Evolutionary conservation across 2,113 vertebrate species (phyloP).

Genomic region (Tupaia chinensis): DNA sequence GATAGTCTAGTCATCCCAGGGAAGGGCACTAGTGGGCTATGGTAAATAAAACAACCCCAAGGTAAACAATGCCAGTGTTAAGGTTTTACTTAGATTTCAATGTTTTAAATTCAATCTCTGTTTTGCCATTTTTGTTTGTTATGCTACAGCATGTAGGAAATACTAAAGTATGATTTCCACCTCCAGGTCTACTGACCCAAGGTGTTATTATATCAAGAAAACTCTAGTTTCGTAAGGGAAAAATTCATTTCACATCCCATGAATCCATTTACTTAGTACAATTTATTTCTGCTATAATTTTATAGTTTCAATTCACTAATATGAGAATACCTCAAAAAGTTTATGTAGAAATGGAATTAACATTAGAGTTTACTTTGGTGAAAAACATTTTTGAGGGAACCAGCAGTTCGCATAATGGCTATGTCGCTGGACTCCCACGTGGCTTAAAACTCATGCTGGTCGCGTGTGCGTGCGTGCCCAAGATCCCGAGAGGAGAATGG

Average conservation of each 20-base stretch:
- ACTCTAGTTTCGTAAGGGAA: not conserved
- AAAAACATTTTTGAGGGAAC: too few species aligned
- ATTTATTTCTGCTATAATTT: not conserved
- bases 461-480: too few species aligned
- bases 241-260: not conserved
- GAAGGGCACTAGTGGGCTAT: not conserved
- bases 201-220: not conserved
- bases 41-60: conserved; percentile 39
- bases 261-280: not conserved
- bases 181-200: not conserved
- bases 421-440: too few species aligned
- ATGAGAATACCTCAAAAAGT: too few species aligned
- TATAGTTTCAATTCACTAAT: not conserved
- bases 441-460: too few species aligned
- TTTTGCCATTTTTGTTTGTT: conserved; percentile 26
- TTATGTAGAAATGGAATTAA: too few species aligned
- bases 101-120: conserved; percentile 39
- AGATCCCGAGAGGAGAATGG: too few species aligned
- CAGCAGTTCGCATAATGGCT: too few species aligned
- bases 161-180: not conserved
- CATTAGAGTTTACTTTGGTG: too few species aligned
- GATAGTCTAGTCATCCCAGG: not conserved
- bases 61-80: not conserved
- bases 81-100: conserved; percentile 46
- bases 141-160: not conserved